Evolutionary conservation across 1,140 invertebrate species (phyloP), one percentile per base, ranked within the genome.

Genomic region (Macrobrachium rosenbergii): DNA sequence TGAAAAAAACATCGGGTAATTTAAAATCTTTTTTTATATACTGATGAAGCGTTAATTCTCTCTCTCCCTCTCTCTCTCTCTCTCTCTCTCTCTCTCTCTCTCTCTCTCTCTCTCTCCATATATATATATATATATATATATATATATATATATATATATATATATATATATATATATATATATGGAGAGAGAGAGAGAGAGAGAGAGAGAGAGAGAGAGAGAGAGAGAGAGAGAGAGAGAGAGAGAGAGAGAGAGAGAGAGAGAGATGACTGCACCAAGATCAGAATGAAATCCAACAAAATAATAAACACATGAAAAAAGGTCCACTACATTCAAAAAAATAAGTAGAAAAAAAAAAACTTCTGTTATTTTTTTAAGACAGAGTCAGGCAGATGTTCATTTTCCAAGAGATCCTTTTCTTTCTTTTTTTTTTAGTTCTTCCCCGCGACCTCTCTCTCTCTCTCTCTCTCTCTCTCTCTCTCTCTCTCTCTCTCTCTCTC

Each of bases 401-500:
- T 62, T 37, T 62, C n/a, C 21, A 21, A 37, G 43, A 60, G 11
- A n/a, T 58, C 23, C 8, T 79, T 8, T 23, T 60, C 23, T 62
- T 5, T 0, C 23, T 23, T 60, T 59, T 62, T 5, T 0, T 59
- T 12, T 3, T 63, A 21, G 2, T 2, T 59, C 19, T 14, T 0
- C 37, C 59, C 37, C 59, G 37, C 78, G 5, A 11, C 19, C 10
- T 17, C 60, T 17, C 60, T 23, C 37, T 7, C 52, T 37, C 19
- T n/a, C 60, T 23, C 23, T 43, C 23, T 19, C 28, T 43, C 60
- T 64, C 37, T 80, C 37, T 28, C 28, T 64, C 60, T 64, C 78
- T 64, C 60, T 64, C 60, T 64, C 78, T 80, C 60, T 63, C 60
- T 80, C 21, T 64, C 60, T 64, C 59, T 60, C 60, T 80, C 37